These are phyloP conservation scores for Brachylomia viminalis DNA, from an alignment of 2,888 invertebrate genomes.

Conservation along the genomic window DNA sequence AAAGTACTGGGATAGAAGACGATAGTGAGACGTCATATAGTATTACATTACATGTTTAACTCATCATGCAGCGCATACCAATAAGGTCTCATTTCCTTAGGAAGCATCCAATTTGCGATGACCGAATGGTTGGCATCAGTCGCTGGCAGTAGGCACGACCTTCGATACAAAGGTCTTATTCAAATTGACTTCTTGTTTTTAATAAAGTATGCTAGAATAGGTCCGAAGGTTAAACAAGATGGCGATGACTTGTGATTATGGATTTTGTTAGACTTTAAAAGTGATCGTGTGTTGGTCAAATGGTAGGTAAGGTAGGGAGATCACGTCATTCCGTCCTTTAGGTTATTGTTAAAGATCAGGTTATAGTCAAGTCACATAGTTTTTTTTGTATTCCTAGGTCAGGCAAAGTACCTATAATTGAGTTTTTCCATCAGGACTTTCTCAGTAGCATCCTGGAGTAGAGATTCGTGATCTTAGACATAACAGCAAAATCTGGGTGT, in stretches of 20 bases:
- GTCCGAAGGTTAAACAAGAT: background rate
- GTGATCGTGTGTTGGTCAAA: background rate
- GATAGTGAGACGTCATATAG: background rate
- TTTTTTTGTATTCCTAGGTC: background rate
- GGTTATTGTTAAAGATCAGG: background rate
- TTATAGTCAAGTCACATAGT: too few species aligned
- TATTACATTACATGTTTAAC: constrained; percentile 2
- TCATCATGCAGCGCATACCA: constrained; percentile 25
- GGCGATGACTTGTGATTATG: too few species aligned
- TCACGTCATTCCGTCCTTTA: too few species aligned
- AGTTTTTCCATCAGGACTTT: too few species aligned
- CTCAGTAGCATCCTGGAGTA: too few species aligned
- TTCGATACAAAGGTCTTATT: constrained; percentile 46
- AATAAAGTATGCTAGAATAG: background rate
- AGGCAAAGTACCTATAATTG: background rate
- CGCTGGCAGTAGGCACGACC: constrained; percentile 39
- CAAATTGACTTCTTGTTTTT: constrained; percentile 37
- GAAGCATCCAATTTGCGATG: constrained; percentile 49
- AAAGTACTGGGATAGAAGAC: constrained; percentile 35
- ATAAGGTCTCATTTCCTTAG: constrained; percentile 35
- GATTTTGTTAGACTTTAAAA: background rate
- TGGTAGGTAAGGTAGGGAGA: background rate
- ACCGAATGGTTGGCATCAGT: constrained; percentile 44
- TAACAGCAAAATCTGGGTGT: background rate
- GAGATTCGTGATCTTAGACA: too few species aligned